phyloP scores from a whole-genome alignment of 2,797 vertebrate species.

The Sternotherus odoratus region DNA sequence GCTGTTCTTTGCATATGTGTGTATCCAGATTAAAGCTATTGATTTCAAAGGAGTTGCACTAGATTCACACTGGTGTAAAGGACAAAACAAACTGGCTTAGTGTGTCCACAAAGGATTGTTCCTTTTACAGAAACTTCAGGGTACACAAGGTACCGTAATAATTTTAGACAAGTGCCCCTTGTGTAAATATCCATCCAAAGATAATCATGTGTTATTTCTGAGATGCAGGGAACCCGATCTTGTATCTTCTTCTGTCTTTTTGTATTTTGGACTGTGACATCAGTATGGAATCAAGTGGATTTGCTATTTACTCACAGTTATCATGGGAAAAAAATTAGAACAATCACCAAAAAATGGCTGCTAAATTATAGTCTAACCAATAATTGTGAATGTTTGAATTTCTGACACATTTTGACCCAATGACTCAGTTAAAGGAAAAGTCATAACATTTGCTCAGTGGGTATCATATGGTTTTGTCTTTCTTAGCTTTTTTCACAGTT shows the following conservation, averaged over 20 bases:
- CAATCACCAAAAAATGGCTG: background rate
- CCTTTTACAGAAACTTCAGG: background rate
- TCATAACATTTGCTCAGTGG: background rate
- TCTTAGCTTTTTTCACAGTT: conserved; percentile 87
- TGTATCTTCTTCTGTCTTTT: background rate
- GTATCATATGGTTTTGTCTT: conserved; percentile 16
- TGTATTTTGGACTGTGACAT: background rate
- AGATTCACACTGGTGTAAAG: background rate
- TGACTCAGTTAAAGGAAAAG: background rate
- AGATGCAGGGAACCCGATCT: background rate
- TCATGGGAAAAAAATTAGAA: background rate
- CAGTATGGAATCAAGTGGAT: background rate
- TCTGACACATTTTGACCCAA: background rate
- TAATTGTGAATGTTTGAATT: background rate
- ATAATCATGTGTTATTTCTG: background rate
- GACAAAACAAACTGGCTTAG: background rate
- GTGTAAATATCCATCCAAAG: background rate
- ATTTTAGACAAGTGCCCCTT: background rate
- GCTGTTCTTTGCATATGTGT: accelerated
- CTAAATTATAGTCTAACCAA: background rate
- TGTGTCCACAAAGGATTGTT: background rate
- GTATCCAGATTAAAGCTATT: background rate
- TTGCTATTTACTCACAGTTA: background rate
- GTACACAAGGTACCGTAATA: background rate
- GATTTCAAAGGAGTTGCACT: background rate